phyloP scores from a whole-genome alignment of 2,888 invertebrate species.

The Drosophila mimetica region DNA sequence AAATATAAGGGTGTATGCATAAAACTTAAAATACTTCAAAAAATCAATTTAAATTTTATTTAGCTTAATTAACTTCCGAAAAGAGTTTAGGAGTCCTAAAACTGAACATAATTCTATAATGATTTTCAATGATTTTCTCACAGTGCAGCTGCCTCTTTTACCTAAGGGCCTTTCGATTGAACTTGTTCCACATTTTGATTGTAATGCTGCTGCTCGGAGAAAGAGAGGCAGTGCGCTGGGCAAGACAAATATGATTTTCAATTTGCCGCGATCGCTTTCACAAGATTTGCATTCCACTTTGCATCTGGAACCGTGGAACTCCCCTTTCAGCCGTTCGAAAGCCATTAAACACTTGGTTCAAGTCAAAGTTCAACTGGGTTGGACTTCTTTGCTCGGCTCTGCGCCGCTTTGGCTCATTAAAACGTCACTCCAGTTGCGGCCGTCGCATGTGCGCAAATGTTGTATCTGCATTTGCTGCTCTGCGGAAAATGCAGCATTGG shows the following conservation, averaged over 20 bases:
- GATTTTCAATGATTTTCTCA: not conserved
- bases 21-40: no score
- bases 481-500: conserved; percentile 3
- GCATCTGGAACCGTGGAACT: conserved; percentile 10
- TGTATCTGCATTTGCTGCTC: conserved; percentile 46
- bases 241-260: conserved; percentile 79
- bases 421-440: conserved; percentile 52
- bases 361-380: conserved; percentile 71
- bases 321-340: conserved; percentile 3
- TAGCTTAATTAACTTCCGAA: no score
- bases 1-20: no score
- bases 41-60: no score
- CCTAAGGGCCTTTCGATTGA: conserved; percentile 76
- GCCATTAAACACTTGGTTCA: conserved; percentile 71
- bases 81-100: no score
- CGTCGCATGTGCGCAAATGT: not conserved
- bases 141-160: conserved; percentile 10
- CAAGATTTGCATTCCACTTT: conserved; percentile 69
- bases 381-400: conserved; percentile 28
- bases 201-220: conserved; percentile 71
- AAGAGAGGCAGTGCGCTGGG: conserved; percentile 41
- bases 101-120: no score
- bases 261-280: conserved; percentile 74
- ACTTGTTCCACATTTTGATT: conserved; percentile 83
- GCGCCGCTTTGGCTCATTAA: conserved; percentile 30